Evolutionary conservation across 2,113 vertebrate genomes (phyloP).

Genomic region (Abramis brama): DNA sequence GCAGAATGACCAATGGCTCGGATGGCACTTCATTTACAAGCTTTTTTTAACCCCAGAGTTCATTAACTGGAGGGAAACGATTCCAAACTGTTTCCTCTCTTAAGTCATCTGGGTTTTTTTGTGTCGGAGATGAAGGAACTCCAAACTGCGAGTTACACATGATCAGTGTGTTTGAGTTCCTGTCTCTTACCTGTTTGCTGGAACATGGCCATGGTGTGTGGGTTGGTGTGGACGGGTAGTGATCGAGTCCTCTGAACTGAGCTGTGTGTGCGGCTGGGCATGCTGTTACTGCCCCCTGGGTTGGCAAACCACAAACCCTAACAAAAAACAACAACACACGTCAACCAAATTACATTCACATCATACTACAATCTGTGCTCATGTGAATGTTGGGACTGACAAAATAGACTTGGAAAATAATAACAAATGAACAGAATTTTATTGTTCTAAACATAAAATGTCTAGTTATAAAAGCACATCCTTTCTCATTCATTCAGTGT

Average conservation of each 20-base stretch:
- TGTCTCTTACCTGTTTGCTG: constrained; percentile 86
- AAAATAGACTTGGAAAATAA: too few species aligned
- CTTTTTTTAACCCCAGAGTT: not conserved
- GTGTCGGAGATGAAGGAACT: not conserved
- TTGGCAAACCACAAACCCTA: constrained; percentile 99
- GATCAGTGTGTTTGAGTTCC: constrained; percentile 15
- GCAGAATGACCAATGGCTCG: not conserved
- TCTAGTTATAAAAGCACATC: not conserved
- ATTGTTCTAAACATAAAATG: not conserved
- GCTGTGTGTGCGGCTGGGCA: constrained; percentile 96
- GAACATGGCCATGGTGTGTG: constrained; percentile 93
- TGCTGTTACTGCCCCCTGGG: constrained; percentile 96
- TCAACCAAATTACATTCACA: constrained; percentile 15
- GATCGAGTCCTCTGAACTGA: constrained; percentile 96
- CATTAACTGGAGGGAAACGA: not conserved
- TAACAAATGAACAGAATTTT: too few species aligned
- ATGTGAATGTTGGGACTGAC: not conserved
- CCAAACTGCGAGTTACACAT: not conserved
- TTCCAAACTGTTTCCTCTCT: not conserved
- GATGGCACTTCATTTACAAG: not conserved
- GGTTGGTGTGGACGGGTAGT: constrained; percentile 93
- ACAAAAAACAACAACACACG: constrained; percentile 39
- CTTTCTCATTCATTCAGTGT: not conserved
- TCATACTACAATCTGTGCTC: constrained; percentile 43
- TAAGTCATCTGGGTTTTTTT: not conserved